Conservation (phyloP, 2,113 vertebrate species). For the Macaca mulatta region DNA sequence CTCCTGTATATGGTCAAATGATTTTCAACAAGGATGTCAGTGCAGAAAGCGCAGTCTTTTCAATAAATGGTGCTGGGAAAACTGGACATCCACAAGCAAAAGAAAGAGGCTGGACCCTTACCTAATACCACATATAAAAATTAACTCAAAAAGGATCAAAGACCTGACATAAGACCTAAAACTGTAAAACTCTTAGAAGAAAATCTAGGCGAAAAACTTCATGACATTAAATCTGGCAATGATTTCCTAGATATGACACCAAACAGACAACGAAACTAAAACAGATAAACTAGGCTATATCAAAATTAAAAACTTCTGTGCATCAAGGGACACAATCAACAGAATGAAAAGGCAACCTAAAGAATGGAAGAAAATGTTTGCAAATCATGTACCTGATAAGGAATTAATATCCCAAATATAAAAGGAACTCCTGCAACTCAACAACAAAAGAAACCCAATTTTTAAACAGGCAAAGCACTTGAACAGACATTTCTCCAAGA, state of each 20-base stretch:
- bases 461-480: background rate
- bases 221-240: background rate
- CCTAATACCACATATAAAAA: conserved; percentile 9
- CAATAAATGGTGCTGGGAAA: background rate
- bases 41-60: background rate
- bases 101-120: background rate
- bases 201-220: background rate
- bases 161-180: background rate
- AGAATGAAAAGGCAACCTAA: background rate
- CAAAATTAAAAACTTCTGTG: background rate
- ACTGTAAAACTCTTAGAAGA: background rate
- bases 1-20: background rate
- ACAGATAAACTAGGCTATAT: background rate
- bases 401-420: background rate
- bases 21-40: background rate
- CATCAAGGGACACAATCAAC: background rate
- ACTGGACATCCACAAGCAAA: background rate
- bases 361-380: background rate
- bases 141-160: background rate
- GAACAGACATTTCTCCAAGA: background rate
- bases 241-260: background rate
- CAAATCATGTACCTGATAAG: background rate
- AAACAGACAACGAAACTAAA: conserved; percentile 28
- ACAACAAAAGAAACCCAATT: background rate
- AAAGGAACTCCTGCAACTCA: background rate